Base-by-base conservation (phyloP, 2,113 vertebrate genomes). In the Ciconia maguari region DNA sequence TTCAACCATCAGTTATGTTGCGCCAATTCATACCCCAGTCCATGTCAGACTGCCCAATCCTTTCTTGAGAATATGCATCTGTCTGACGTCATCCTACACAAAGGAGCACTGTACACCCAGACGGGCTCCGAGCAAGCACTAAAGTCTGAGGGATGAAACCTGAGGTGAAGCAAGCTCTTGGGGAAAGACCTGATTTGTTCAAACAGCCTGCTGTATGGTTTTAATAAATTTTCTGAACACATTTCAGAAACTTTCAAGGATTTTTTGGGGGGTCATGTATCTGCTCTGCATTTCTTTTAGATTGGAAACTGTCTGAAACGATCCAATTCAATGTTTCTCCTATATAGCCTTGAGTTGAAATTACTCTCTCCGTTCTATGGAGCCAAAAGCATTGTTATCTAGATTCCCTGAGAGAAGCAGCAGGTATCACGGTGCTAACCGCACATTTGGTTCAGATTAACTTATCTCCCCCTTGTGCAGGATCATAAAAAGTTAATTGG, bases 401-500 rank as follows among this genome's bases (percentile, higher is more conserved):
- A 26, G 44, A 78, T 89, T 96, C 71, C 87, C 72, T 74, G 19
- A 65, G 70, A 87, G 82, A 42, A 83, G 65, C 78, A 94, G 92
- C 83, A 89, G 93, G 75, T 96, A 92, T 41, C 75, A 86, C 2
- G 2, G 78, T 83, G 90, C 82, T 90, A 84, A 84, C 93, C 38
- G 6, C 91, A 93, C 96, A 87, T 96, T 93, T 96, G 96, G 85
- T 94, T 95, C 82, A 81, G 62, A 96, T 89, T 93, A 92, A 96
- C 70, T 85, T 92, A 75, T 89, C 87, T 93, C 41, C 78, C 68
- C 78, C 83, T 89, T 9, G 78, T 32, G 78, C 71, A 81, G 62
- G 57, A 87, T 93, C 96, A 91, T 89, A 93, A 96, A 95, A 95
- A 90, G 78, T 93, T 95, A 96, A 97, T 89, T 96, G 95, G 84